These are phyloP conservation scores for Cactoblastis cactorum DNA, from an alignment of 2,888 invertebrate genomes.

Conservation along the genomic window DNA sequence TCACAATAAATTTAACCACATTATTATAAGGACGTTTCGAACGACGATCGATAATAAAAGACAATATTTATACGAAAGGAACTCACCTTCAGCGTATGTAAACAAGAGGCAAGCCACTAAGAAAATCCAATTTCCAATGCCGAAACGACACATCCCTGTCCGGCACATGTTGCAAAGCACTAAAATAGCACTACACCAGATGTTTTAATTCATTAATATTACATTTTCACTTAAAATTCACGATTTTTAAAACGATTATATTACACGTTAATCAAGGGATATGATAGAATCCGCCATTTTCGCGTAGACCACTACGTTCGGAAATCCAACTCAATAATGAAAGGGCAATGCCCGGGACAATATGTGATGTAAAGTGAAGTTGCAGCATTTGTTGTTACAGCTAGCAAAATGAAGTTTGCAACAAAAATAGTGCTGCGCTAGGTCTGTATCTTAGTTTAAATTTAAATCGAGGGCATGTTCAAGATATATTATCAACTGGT, in stretches of 20 bases:
- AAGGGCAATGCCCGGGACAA: slow-evolving; percentile 71
- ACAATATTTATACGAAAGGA: slow-evolving; percentile 60
- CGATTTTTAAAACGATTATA: slow-evolving; percentile 42
- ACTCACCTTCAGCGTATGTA: slow-evolving; percentile 77
- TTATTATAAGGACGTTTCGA: slow-evolving; percentile 11
- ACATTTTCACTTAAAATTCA: slow-evolving; percentile 73
- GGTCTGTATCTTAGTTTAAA: too few relatives aligned
- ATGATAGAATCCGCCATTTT: slow-evolving; percentile 64
- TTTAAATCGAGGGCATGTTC: too few relatives aligned
- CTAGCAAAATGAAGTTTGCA: slow-evolving; percentile 34
- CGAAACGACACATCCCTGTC: slow-evolving; percentile 70
- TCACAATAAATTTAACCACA: slow-evolving; percentile 6
- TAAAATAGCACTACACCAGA: slow-evolving; percentile 55
- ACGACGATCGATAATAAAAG: slow-evolving; percentile 56
- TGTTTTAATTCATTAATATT: slow-evolving; percentile 74
- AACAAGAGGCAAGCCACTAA: slow-evolving; percentile 70
- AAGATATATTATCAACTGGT: too few relatives aligned
- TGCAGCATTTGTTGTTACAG: slow-evolving; percentile 20
- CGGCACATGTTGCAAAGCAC: slow-evolving; percentile 68
- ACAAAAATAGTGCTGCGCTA: slow-evolving; percentile 26
- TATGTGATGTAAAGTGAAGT: slow-evolving; percentile 40
- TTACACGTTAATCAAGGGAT: slow-evolving; percentile 37
- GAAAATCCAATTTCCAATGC: slow-evolving; percentile 73
- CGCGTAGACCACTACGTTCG: slow-evolving; percentile 55
- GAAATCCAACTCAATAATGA: slow-evolving; percentile 65